These are phyloP conservation scores for Loris lydekkerianus DNA, from an alignment of 2,797 vertebrate genomes.

Conservation along the genomic window DNA sequence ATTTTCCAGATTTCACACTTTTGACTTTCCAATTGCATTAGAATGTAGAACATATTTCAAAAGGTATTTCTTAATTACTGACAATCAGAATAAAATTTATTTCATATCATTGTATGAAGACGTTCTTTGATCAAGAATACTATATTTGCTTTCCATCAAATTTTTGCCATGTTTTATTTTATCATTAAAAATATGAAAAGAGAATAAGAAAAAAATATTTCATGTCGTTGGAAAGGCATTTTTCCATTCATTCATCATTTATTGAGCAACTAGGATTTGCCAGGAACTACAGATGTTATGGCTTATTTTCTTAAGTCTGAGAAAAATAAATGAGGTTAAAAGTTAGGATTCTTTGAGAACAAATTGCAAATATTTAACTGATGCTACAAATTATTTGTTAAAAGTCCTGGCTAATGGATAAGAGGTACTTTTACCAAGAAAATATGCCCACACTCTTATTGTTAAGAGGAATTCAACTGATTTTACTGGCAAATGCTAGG, in stretches of 20 bases:
- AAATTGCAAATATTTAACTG: neutral
- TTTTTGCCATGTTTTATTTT: neutral
- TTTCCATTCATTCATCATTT: neutral
- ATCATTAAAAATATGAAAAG: neutral
- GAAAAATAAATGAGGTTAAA: neutral
- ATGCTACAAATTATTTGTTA: constrained; percentile 38
- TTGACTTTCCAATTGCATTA: neutral
- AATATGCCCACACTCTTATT: neutral
- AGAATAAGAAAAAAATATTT: neutral
- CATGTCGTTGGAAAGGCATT: neutral
- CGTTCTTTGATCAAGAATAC: neutral
- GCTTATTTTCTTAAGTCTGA: neutral
- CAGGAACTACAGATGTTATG: neutral
- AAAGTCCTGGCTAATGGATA: neutral
- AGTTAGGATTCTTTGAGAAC: neutral
- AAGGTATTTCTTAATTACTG: neutral
- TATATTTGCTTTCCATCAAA: neutral
- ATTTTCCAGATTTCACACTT: neutral
- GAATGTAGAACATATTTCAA: neutral
- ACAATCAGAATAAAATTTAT: neutral
- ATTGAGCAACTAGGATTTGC: neutral
- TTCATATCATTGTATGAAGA: neutral
- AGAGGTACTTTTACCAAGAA: neutral
- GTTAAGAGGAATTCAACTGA: neutral
- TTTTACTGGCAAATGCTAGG: neutral